phyloP scores from a whole-genome alignment of 2,888 invertebrate species.

The Stratiomys singularior region DNA sequence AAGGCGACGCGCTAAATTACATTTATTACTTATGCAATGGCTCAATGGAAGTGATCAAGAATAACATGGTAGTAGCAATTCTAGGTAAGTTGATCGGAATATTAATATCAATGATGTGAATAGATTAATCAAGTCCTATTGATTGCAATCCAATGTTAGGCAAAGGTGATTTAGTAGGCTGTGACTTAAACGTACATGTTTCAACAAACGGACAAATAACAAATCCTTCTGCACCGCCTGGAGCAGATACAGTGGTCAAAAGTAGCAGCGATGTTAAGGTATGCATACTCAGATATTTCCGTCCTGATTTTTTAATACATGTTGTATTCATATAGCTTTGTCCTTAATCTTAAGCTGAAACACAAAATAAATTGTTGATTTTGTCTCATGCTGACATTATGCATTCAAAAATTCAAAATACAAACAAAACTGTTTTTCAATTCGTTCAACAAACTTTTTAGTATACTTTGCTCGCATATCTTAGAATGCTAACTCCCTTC shows the following conservation, averaged over 20 bases:
- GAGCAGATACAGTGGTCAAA: slow-evolving; percentile 83
- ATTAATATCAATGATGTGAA: background rate
- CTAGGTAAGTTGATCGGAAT: too few species aligned
- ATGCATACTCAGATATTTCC: slow-evolving; percentile 34
- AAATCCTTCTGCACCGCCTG: slow-evolving; percentile 69
- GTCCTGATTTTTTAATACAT: too few species aligned
- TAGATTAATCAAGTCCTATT: background rate
- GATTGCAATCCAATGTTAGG: slow-evolving; percentile 71
- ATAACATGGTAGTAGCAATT: slow-evolving; percentile 96
- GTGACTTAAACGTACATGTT: slow-evolving; percentile 86
- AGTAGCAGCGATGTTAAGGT: slow-evolving; percentile 93
- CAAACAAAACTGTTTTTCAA: too few species aligned
- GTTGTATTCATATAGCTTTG: too few species aligned
- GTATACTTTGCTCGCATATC: too few species aligned
- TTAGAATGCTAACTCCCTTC: too few species aligned
- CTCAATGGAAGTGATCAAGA: slow-evolving; percentile 96
- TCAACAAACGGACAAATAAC: slow-evolving; percentile 71
- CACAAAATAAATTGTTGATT: too few species aligned
- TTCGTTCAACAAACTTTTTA: too few species aligned
- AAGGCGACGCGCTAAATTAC: slow-evolving; percentile 92
- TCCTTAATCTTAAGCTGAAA: too few species aligned
- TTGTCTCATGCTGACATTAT: too few species aligned
- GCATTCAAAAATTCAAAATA: too few species aligned
- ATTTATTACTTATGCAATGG: slow-evolving; percentile 97
- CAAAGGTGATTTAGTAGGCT: slow-evolving; percentile 95